Evolutionary conservation across 2,888 invertebrate genomes (phyloP), one percentile per base, ranked within the genome.

Genomic region (Norana najaformis): DNA sequence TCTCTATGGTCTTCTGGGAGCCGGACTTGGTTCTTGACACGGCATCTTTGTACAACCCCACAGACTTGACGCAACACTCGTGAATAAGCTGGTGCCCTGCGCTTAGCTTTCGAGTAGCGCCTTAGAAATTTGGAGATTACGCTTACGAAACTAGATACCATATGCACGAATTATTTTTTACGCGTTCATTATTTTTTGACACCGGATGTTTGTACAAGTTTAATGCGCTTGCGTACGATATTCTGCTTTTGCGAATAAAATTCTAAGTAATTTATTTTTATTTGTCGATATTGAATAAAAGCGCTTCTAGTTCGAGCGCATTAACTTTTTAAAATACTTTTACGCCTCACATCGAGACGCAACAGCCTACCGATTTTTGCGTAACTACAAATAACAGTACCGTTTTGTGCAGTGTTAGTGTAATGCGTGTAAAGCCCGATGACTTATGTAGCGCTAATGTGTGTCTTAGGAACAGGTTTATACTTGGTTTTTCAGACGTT

Each of bases 171-270:
- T 69, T n/a, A n/a, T 69, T 47, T 69, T 69, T 69, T 5, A 8
- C 69, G 69, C 69, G n/a, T 69, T n/a, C 69, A 13, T 69, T 69
- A 69, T n/a, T 69, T 47, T 69, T 35, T 85, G 8, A 36, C 37
- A 85, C 85, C 85, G 85, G 85, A 85, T 85, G 85, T 85, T 69
- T 85, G 85, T 85, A 85, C 36, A 85, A 85, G 36, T 35, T 37
- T 35, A 85, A 85, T 85, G 85, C 85, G 85, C 85, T 36, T 85
- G 85, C 85, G 85, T 85, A 85, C 85, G 35, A 36, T 85, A 35
- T n/a, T 35, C 35, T 20, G 34, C 20, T 85, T 85, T 37, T 36
- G 23, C 85, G 85, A 85, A 20, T 37, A 85, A 85, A 85, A 85
- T 36, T 36, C 35, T 85, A 85, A 85, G 85, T 85, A 85, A 36